Evolutionary conservation across 2,888 invertebrate species (phyloP).

Genomic region (Tuta absoluta): DNA sequence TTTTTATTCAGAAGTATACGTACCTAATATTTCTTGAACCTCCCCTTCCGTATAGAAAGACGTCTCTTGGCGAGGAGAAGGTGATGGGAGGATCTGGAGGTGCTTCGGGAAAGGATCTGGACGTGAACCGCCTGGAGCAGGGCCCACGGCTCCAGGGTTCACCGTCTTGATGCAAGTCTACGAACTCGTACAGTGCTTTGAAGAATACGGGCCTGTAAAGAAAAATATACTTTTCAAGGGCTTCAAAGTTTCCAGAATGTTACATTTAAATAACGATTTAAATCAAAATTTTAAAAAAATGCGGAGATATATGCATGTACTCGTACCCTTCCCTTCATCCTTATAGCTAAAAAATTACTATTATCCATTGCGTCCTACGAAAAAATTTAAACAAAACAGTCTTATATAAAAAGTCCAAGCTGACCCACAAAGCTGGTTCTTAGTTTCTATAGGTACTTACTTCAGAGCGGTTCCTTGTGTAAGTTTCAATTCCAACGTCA

Average conservation of each 20-base stretch:
- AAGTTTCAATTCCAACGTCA: constrained; percentile 89
- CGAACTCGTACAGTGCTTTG: constrained; percentile 93
- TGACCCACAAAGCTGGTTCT: background rate
- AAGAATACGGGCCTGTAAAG: constrained; percentile 88
- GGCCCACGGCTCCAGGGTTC: constrained; percentile 87
- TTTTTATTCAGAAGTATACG: constrained; percentile 1
- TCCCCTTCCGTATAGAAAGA: constrained; percentile 92
- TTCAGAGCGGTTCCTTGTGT: constrained; percentile 92
- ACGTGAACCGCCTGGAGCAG: constrained; percentile 89
- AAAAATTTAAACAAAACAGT: background rate
- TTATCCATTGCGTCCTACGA: no score
- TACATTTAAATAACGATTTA: no score
- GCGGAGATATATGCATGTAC: no score
- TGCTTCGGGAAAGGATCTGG: constrained; percentile 80
- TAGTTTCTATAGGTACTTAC: constrained; percentile 70
- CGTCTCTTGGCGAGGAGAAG: constrained; percentile 90
- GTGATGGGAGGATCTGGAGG: constrained; percentile 85
- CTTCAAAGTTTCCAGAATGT: no score
- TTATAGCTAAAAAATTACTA: no score
- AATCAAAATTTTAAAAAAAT: no score
- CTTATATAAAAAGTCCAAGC: background rate
- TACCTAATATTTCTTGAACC: constrained; percentile 91
- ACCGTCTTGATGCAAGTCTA: constrained; percentile 92
- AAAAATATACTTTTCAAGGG: background rate
- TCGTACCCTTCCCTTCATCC: no score